Evolutionary conservation across 2,113 vertebrate species (phyloP).

Genomic region (Lamprologus sp.): DNA sequence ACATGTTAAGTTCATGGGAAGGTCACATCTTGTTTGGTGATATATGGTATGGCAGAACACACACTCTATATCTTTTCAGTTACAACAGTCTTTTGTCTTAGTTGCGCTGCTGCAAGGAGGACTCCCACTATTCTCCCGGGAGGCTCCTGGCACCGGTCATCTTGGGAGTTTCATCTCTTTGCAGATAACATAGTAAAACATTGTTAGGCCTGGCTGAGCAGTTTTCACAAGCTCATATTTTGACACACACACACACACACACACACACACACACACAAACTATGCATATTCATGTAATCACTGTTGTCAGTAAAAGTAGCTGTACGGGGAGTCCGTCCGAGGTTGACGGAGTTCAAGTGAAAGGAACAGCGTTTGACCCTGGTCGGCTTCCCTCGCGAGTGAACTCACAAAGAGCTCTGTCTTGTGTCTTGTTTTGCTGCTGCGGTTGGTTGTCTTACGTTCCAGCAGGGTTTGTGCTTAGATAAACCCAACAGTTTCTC

Average conservation of each 20-base stretch:
- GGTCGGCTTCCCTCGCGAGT: neutral
- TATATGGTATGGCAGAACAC: neutral
- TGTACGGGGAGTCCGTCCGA: neutral
- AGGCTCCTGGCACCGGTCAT: neutral
- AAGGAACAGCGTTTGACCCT: neutral
- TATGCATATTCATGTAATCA: neutral
- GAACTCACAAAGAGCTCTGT: neutral
- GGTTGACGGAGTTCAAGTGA: neutral
- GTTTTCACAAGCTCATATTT: neutral
- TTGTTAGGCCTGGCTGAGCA: neutral
- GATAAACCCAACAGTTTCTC: neutral
- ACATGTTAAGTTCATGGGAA: neutral
- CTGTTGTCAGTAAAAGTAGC: neutral
- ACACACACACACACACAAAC: neutral
- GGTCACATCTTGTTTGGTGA: neutral
- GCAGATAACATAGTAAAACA: neutral
- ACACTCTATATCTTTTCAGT: neutral
- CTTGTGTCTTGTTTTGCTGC: neutral
- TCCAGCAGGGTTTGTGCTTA: neutral
- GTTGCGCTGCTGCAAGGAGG: neutral
- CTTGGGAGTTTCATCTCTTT: neutral
- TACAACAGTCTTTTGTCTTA: neutral
- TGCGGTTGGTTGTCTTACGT: neutral
- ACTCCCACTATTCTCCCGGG: neutral
- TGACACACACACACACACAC: neutral